These are phyloP conservation scores for Sebastes cheni DNA, from an alignment of 2,797 vertebrate species.

Conservation along the genomic window DNA sequence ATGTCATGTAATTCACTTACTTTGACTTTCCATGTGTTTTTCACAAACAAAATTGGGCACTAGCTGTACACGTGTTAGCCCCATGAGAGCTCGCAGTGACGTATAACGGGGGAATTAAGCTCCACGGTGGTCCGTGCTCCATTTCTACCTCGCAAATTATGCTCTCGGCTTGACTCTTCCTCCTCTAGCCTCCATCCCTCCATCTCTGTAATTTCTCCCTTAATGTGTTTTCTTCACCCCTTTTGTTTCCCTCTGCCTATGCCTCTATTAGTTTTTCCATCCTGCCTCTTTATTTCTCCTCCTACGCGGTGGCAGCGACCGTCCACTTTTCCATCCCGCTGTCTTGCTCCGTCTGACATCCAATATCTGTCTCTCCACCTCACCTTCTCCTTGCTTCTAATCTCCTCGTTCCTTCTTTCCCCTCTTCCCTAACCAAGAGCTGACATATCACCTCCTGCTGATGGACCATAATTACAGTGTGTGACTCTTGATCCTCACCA, in stretches of 20 bases:
- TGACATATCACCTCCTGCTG: conserved; percentile 19
- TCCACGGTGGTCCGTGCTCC: conserved; percentile 34
- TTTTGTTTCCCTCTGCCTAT: conserved; percentile 1
- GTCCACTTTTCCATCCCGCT: not conserved
- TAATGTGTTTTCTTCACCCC: conserved; percentile 29
- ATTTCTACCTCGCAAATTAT: conserved; percentile 52
- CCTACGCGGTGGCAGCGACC: not conserved
- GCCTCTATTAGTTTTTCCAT: not conserved
- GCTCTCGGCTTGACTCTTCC: conserved; percentile 51
- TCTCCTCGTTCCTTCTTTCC: not conserved
- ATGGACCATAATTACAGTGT: conserved; percentile 24
- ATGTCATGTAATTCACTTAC: conserved; percentile 22
- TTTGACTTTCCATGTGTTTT: not conserved
- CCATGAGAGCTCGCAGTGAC: conserved; percentile 31
- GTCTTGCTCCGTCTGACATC: conserved; percentile 15
- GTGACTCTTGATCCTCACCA: not conserved
- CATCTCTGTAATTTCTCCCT: conserved; percentile 35
- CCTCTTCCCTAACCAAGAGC: not conserved
- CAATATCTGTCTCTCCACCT: not conserved
- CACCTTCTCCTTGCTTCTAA: not conserved
- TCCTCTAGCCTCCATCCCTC: conserved; percentile 28
- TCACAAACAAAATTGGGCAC: conserved; percentile 5
- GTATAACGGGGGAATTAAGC: conserved; percentile 41
- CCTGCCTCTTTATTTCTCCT: conserved; percentile 3
- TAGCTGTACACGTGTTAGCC: conserved; percentile 12